These are phyloP conservation scores for Calypte anna DNA, from an alignment of 2,113 vertebrate genomes.

Conservation along the genomic window DNA sequence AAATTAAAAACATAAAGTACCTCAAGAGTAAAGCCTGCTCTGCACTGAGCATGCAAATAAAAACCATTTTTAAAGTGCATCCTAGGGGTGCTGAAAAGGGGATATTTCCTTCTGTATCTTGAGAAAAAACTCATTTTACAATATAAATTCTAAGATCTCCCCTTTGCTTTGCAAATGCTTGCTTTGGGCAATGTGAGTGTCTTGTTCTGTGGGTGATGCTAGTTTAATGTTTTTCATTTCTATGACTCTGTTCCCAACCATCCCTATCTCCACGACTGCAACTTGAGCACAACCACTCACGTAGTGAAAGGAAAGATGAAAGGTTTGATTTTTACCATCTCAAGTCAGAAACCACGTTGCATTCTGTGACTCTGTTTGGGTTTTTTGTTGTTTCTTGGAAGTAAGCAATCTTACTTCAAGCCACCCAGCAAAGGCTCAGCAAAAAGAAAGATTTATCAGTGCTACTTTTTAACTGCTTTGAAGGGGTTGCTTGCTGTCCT, in stretches of 20 bases:
- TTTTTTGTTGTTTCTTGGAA: background rate
- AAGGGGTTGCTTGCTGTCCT: slow-evolving; percentile 64
- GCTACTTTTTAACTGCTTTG: slow-evolving; percentile 40
- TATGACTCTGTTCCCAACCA: background rate
- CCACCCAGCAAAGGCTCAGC: background rate
- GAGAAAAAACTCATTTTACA: background rate
- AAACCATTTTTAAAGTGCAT: background rate
- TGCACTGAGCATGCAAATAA: background rate
- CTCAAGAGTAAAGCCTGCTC: background rate
- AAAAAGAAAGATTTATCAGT: background rate
- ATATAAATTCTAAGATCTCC: background rate
- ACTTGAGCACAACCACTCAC: background rate
- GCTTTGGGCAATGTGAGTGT: background rate
- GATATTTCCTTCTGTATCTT: background rate
- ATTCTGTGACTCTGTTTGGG: background rate
- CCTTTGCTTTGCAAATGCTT: background rate
- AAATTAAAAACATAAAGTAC: background rate
- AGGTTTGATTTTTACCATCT: background rate
- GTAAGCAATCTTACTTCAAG: slow-evolving; percentile 2
- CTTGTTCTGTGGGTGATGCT: background rate
- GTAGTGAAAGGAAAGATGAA: background rate
- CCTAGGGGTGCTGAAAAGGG: background rate
- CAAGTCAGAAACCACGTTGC: background rate
- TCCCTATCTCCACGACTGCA: background rate
- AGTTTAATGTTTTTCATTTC: background rate